Evolutionary conservation across 1,140 invertebrate genomes (phyloP).

Genomic region (Drosophila simulans): DNA sequence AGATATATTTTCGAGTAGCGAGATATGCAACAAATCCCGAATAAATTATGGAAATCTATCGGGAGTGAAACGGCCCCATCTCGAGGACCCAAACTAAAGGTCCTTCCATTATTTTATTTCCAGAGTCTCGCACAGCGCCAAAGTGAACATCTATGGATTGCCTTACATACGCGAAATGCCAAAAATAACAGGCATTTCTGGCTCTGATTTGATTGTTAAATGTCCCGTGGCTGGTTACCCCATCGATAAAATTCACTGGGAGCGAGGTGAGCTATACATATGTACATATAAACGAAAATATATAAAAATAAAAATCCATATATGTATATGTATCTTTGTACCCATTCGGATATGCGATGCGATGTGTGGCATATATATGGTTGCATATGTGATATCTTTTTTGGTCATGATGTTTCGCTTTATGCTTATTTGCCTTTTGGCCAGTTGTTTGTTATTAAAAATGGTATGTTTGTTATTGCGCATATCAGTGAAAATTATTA

Average conservation of each 20-base stretch:
- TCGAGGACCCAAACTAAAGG: constrained; percentile 5
- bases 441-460: constrained; percentile 76
- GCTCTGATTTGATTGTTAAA: constrained; percentile 93
- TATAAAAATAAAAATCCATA: too few species aligned
- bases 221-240: constrained; percentile 97
- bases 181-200: constrained; percentile 95
- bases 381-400: constrained; percentile 26
- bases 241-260: constrained; percentile 94
- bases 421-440: constrained; percentile 62
- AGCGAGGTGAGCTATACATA: constrained; percentile 88
- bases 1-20: background rate
- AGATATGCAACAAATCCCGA: too few species aligned
- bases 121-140: constrained; percentile 90
- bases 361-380: constrained; percentile 6
- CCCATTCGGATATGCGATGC: constrained; percentile 12
- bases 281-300: background rate
- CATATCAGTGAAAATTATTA: constrained; percentile 76
- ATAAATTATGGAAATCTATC: too few species aligned
- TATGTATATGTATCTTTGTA: constrained; percentile 7
- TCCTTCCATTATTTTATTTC: constrained; percentile 33
- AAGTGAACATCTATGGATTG: constrained; percentile 95
- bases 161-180: constrained; percentile 96
- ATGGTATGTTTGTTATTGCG: constrained; percentile 68
- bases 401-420: constrained; percentile 28
- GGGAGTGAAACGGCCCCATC: background rate